Evolutionary conservation across 2,797 vertebrate species (phyloP).

Genomic region (Bradypodion pumilum): DNA sequence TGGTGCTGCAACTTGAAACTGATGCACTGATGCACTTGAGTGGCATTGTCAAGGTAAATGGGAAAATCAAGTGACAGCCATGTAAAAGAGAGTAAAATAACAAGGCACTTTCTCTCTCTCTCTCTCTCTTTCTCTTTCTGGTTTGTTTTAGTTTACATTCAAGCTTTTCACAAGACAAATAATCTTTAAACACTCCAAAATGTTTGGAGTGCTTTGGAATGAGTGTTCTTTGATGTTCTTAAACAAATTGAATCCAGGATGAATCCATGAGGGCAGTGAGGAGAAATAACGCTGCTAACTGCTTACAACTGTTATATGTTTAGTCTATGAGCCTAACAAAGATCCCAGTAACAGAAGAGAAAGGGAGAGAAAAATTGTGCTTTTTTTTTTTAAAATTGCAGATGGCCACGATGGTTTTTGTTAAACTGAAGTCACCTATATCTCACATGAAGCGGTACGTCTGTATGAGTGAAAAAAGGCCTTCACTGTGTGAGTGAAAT

Average conservation of each 20-base stretch:
- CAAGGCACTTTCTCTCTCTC: constrained; percentile 55
- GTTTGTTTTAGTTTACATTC: constrained; percentile 67
- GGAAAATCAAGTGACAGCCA: constrained; percentile 66
- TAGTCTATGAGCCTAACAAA: constrained; percentile 75
- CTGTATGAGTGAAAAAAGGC: constrained; percentile 36
- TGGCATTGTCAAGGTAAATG: constrained; percentile 54
- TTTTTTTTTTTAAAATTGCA: constrained; percentile 69
- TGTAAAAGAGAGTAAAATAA: constrained; percentile 66
- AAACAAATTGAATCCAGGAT: constrained; percentile 80
- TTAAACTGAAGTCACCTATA: constrained; percentile 59
- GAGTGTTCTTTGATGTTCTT: constrained; percentile 76
- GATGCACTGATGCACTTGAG: constrained; percentile 46
- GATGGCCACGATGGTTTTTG: constrained; percentile 69
- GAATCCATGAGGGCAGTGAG: constrained; percentile 63
- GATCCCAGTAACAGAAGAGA: constrained; percentile 64
- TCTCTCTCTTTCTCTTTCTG: constrained; percentile 31
- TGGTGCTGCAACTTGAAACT: constrained; percentile 50
- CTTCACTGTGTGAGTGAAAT: constrained; percentile 61
- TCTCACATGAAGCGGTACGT: constrained; percentile 57
- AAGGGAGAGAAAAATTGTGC: constrained; percentile 44
- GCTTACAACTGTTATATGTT: constrained; percentile 75
- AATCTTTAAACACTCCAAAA: constrained; percentile 74
- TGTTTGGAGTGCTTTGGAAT: constrained; percentile 71
- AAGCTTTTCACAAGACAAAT: constrained; percentile 72
- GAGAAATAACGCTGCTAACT: constrained; percentile 77